A percentile compares a stretch with the other conserved stretches of the same genome.
Conservation (phyloP, 2,113 vertebrate genomes). For the Anser cygnoides region DNA sequence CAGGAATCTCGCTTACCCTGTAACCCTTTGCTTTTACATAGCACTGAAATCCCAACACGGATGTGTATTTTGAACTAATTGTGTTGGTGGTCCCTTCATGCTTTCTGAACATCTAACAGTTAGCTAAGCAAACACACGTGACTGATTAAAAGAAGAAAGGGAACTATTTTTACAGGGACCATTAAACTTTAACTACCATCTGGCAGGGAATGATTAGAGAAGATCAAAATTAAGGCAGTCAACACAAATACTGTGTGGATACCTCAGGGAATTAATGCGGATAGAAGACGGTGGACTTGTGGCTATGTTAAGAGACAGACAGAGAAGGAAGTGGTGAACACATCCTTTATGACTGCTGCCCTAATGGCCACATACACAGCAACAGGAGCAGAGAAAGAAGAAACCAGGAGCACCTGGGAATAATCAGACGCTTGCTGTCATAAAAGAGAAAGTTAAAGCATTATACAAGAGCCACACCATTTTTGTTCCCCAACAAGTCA, state of each 20-base stretch:
- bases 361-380: slow-evolving; percentile 78
- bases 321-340: slow-evolving; percentile 80
- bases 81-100: slow-evolving; percentile 80
- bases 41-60: slow-evolving; percentile 19
- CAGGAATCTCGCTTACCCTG: neutral
- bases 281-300: slow-evolving; percentile 76
- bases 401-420: slow-evolving; percentile 78
- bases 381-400: slow-evolving; percentile 68
- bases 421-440: slow-evolving; percentile 76
- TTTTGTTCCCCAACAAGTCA: slow-evolving; percentile 71
- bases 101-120: slow-evolving; percentile 78
- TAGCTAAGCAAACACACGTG: slow-evolving; percentile 82
- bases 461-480: slow-evolving; percentile 71
- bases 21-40: slow-evolving; percentile 6
- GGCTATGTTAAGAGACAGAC: slow-evolving; percentile 78
- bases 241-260: slow-evolving; percentile 81
- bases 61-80: slow-evolving; percentile 75
- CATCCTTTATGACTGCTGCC: slow-evolving; percentile 77
- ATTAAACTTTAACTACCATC: slow-evolving; percentile 86
- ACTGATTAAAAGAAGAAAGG: slow-evolving; percentile 85
- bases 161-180: slow-evolving; percentile 81
- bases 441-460: slow-evolving; percentile 77
- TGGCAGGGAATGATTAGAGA: slow-evolving; percentile 85
- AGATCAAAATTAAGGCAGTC: slow-evolving; percentile 86
- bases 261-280: slow-evolving; percentile 80